Evolutionary conservation across 2,113 vertebrate species (phyloP).

Genomic region (Irena cyanogastra): DNA sequence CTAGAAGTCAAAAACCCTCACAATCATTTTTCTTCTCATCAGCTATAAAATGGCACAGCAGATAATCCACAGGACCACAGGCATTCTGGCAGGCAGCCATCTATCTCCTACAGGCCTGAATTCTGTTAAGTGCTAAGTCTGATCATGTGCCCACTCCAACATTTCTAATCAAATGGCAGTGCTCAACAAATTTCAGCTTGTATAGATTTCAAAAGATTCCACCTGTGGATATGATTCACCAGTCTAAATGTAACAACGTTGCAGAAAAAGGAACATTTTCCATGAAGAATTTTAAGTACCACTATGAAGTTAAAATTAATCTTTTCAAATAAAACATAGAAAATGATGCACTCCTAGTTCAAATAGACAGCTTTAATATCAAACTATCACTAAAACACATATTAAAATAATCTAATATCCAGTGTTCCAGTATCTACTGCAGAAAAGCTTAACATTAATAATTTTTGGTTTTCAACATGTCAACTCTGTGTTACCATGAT

Average conservation of each 20-base stretch:
- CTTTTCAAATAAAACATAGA: background rate
- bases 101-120: background rate
- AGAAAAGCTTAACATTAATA: background rate
- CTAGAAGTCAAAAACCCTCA: background rate
- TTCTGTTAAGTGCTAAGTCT: background rate
- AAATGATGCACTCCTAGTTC: background rate
- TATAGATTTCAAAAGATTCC: background rate
- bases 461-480: background rate
- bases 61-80: conserved; percentile 14
- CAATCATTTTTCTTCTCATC: background rate
- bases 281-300: background rate
- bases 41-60: background rate
- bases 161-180: background rate
- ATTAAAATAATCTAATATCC: background rate
- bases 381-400: background rate
- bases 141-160: background rate
- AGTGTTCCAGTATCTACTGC: background rate
- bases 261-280: background rate
- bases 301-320: background rate
- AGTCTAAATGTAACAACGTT: fast-evolving
- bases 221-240: background rate
- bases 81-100: conserved; percentile 14
- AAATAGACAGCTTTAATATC: background rate
- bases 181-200: background rate
- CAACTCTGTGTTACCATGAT: background rate